Conservation (phyloP, 2,113 vertebrate genomes). For the Silurus asotus region DNA sequence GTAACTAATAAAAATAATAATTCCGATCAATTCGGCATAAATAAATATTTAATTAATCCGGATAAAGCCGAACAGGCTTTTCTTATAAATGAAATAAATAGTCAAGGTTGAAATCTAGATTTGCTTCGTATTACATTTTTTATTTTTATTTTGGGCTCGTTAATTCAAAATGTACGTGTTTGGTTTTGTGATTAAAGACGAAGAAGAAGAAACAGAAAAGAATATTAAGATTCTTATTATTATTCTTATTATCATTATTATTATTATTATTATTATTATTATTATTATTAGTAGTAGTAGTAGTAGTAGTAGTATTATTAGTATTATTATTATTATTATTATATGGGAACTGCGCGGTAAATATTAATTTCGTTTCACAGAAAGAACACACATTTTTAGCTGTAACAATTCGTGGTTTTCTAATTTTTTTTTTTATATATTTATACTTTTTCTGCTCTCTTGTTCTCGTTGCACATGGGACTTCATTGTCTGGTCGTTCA, state of each 20-base stretch:
- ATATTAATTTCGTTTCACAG: not conserved
- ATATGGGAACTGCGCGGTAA: not conserved
- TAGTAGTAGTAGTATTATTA: not conserved
- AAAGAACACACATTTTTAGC: not conserved
- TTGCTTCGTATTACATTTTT: not conserved
- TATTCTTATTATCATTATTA: no score
- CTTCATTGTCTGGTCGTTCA: not conserved
- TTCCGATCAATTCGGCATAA: not conserved
- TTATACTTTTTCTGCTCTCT: not conserved
- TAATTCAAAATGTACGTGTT: not conserved
- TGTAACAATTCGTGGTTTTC: not conserved
- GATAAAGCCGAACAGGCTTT: not conserved
- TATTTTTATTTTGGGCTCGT: not conserved
- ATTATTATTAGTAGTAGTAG: not conserved
- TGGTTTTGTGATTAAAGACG: not conserved
- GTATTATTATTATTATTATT: not conserved
- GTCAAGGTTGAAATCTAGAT: not conserved
- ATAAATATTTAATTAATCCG: not conserved
- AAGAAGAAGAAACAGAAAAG: no score
- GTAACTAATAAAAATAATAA: no score
- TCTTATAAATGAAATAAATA: not conserved
- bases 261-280: not conserved
- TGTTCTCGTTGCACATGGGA: not conserved
- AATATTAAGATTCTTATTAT: no score
- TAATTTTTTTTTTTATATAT: not conserved